Evolutionary conservation across 2,888 invertebrate genomes (phyloP).

Genomic region (Nemoura dubitans): DNA sequence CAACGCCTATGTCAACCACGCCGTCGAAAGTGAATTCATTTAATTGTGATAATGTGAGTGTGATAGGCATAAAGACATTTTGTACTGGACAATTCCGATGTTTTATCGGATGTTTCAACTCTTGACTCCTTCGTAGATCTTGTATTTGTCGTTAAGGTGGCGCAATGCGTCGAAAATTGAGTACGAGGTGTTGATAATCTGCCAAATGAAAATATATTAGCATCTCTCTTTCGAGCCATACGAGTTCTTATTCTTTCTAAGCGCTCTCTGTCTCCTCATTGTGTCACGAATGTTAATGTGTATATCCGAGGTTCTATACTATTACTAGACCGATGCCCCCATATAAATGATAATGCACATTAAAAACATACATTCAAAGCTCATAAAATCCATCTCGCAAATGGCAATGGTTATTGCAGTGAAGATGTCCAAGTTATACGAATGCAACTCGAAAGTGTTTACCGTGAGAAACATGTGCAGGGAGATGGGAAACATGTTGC

Average conservation of each 20-base stretch:
- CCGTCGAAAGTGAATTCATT: constrained; percentile 14
- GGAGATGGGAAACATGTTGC: constrained; percentile 1
- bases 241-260: background rate
- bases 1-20: constrained; percentile 25
- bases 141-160: background rate
- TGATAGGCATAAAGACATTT: background rate
- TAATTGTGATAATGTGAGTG: background rate
- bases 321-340: background rate
- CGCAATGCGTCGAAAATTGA: background rate
- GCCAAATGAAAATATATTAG: background rate
- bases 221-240: background rate
- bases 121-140: background rate
- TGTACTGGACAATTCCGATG: background rate
- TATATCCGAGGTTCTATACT: background rate
- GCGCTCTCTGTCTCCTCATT: background rate
- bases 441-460: no score
- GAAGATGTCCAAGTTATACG: no score
- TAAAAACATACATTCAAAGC: background rate
- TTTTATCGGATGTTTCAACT: background rate
- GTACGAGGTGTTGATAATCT: background rate
- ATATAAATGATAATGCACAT: background rate
- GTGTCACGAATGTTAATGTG: background rate
- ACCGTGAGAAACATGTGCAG: constrained; percentile 21
- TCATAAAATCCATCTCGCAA: background rate
- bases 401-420: no score